Conservation (phyloP, 2,888 invertebrate species). For the Polia nebulosa region DNA sequence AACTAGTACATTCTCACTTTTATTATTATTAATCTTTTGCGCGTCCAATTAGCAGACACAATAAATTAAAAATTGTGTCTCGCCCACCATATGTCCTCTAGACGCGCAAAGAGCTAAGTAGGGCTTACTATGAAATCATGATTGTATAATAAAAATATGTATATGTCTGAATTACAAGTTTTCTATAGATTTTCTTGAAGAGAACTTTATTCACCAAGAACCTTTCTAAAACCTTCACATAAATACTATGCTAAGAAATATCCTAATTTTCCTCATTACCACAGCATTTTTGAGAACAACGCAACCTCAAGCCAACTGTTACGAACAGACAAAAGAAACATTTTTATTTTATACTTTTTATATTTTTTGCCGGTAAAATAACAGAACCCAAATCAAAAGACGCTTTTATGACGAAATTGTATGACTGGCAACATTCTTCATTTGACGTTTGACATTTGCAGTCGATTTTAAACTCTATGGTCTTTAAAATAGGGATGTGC, state of each 20-base stretch:
- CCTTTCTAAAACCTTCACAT: neutral
- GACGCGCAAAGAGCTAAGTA: too few species aligned
- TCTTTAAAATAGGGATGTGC: slow-evolving; percentile 42
- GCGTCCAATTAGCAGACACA: too few species aligned
- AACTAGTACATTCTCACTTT: too few species aligned
- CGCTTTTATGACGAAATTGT: slow-evolving; percentile 73
- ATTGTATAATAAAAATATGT: too few species aligned
- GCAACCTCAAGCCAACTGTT: slow-evolving; percentile 67
- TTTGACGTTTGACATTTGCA: slow-evolving; percentile 22
- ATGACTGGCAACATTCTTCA: slow-evolving; percentile 60
- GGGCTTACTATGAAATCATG: too few species aligned
- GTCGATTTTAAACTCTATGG: slow-evolving; percentile 52
- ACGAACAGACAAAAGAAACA: slow-evolving; percentile 62
- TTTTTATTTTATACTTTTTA: slow-evolving; percentile 58
- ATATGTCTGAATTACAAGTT: too few species aligned
- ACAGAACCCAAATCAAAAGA: slow-evolving; percentile 83
- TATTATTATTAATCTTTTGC: too few species aligned
- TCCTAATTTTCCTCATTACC: slow-evolving; percentile 27
- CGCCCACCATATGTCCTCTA: too few species aligned
- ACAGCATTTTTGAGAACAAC: slow-evolving; percentile 33
- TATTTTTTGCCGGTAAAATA: slow-evolving; percentile 74
- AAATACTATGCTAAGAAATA: neutral
- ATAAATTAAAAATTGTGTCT: too few species aligned
- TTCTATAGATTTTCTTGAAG: too few species aligned
- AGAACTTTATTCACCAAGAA: too few species aligned